These are phyloP conservation scores for Idaea dimidiata DNA, from an alignment of 2,888 invertebrate genomes.

Conservation along the genomic window DNA sequence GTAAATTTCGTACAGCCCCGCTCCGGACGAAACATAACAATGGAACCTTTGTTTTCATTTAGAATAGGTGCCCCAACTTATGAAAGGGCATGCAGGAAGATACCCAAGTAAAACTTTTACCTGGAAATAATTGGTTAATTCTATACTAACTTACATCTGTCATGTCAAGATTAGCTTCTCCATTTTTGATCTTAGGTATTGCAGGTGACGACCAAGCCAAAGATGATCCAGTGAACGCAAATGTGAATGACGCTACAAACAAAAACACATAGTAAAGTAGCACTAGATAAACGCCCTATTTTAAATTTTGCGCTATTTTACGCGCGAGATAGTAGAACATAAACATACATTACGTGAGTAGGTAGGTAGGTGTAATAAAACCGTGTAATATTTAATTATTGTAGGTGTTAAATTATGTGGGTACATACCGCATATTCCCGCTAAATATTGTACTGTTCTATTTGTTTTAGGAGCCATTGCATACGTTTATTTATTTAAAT, in stretches of 20 bases:
- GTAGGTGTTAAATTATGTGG: background rate
- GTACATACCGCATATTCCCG: conserved; percentile 68
- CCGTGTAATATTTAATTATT: no score
- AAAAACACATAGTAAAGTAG: conserved; percentile 34
- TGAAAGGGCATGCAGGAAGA: no score
- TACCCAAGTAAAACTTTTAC: no score
- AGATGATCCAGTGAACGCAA: conserved; percentile 70
- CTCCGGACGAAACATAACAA: no score
- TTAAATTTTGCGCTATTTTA: background rate
- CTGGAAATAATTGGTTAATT: no score
- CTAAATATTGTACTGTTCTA: conserved; percentile 68
- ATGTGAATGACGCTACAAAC: conserved; percentile 62
- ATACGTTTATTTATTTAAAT: conserved; percentile 15
- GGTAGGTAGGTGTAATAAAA: no score
- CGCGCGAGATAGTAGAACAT: conserved; percentile 6
- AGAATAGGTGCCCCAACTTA: no score
- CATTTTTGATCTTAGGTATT: conserved; percentile 72
- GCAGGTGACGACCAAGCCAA: conserved; percentile 80
- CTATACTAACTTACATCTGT: conserved; percentile 57
- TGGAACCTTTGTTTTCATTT: no score
- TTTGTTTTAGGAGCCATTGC: conserved; percentile 39
- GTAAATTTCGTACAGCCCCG: no score
- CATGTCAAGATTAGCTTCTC: conserved; percentile 60
- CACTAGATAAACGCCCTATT: no score
- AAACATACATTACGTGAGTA: conserved; percentile 8